Evolutionary conservation across 2,113 vertebrate genomes (phyloP), one percentile per base, ranked within the genome.

Genomic region (Tinamus guttatus): DNA sequence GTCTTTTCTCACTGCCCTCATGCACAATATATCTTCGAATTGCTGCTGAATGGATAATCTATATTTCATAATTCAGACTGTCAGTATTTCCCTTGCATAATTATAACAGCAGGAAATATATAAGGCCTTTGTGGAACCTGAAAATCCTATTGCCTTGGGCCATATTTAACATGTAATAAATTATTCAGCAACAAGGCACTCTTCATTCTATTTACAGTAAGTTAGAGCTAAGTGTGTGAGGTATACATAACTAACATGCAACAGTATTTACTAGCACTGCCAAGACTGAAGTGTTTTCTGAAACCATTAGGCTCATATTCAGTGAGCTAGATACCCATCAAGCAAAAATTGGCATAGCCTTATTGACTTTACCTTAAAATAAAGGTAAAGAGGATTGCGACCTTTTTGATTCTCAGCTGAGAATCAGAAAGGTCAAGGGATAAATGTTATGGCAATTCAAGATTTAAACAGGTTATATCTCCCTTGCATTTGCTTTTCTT

Each of bases 91-190:
- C 97, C 98, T 95, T 97, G 85, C 82, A 89, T 95, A 96, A 96
- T 95, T 92, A 95, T 90, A 97, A 89, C 62, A 92, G 83, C 78
- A 95, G 94, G 85, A 96, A 96, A 76, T 70, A 84, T 84, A 86
- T 91, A 96, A 94, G 95, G 85, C 90, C 95, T 98, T 94, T 95
- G 95, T 97, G 96, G 88, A 97, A 97, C 90, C 82, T 96, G 91
- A 92, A 97, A 93, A 93, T 92, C 93, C 85, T 89, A 63, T 90
- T 91, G 97, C 97, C 94, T 89, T 68, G 69, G 95, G 97, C 96
- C 91, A 85, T 96, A 97, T 97, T 97, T 94, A 97, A 97, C 89
- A 78, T 79, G 70, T 69, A 92, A 96, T 98, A 98, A 98, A 98
- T 98, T 98, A 98, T 98, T 98, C 95, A 98, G 56, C 81, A 95